phyloP scores from a whole-genome alignment of 1,140 invertebrate species.

The Yoshiicerus persimilis region DNA sequence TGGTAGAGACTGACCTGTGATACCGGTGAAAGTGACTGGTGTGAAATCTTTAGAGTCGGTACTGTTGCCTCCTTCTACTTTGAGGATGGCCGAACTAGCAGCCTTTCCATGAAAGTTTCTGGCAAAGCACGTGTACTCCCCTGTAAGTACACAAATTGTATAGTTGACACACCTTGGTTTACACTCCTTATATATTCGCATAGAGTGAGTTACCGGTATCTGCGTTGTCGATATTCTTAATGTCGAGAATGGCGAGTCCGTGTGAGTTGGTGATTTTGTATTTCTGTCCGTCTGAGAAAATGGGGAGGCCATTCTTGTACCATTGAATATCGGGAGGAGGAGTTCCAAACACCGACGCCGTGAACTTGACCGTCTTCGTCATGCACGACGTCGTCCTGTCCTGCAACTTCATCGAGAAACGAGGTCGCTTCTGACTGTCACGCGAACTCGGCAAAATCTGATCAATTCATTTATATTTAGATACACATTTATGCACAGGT shows the following conservation, averaged over 20 bases:
- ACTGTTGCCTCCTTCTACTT: conserved; percentile 65
- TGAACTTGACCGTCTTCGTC: conserved; percentile 66
- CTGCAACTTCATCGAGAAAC: conserved; percentile 77
- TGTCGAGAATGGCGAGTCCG: conserved; percentile 74
- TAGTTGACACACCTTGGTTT: conserved; percentile 59
- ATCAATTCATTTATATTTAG: background rate
- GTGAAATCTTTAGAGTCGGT: conserved; percentile 59
- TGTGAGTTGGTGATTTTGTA: conserved; percentile 63
- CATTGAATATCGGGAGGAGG: conserved; percentile 78
- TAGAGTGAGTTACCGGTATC: conserved; percentile 24
- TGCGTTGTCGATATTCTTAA: conserved; percentile 57
- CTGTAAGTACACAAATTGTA: conserved; percentile 55
- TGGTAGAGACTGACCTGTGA: conserved; percentile 26
- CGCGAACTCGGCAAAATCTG: background rate
- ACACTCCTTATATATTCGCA: too few species aligned
- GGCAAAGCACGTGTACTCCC: conserved; percentile 62
- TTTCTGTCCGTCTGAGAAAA: conserved; percentile 50
- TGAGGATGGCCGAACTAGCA: conserved; percentile 68
- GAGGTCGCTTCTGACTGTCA: conserved; percentile 57
- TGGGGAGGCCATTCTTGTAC: conserved; percentile 73
- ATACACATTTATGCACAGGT: too few species aligned
- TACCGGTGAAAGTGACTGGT: background rate
- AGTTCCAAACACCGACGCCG: conserved; percentile 78
- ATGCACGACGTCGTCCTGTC: conserved; percentile 73
- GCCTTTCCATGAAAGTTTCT: conserved; percentile 65